phyloP scores from a whole-genome alignment of 2,113 vertebrate species.

The Mus spicilegus region DNA sequence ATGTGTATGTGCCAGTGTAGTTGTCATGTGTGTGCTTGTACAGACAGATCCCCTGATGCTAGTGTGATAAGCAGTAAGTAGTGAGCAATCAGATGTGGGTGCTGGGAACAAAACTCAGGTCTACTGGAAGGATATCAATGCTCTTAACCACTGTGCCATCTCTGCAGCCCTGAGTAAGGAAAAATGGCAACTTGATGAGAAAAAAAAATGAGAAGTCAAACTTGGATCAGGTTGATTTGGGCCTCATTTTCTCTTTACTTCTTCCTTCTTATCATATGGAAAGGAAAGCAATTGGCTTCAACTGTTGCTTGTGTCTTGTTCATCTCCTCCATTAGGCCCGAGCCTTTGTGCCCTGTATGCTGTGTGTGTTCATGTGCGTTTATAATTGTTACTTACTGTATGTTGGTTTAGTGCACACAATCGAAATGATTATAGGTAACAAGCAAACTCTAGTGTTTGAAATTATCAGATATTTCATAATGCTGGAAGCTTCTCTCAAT shows the following conservation, averaged over 20 bases:
- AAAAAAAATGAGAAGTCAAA: no score
- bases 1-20: background rate
- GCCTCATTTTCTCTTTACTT: background rate
- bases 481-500: background rate
- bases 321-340: background rate
- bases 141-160: background rate
- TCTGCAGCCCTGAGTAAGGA: background rate
- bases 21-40: background rate
- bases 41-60: background rate
- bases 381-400: background rate
- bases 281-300: background rate
- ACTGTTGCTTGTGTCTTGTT: background rate
- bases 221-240: background rate
- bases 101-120: background rate
- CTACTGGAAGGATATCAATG: background rate
- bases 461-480: background rate
- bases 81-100: background rate
- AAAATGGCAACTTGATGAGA: background rate
- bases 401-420: background rate
- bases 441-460: background rate
- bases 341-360: background rate
- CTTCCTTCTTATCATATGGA: background rate
- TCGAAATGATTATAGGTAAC: background rate
- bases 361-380: background rate
- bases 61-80: background rate